Conservation (phyloP, 2,797 vertebrate species). For the Oryzias dopingdopingensis region DNA sequence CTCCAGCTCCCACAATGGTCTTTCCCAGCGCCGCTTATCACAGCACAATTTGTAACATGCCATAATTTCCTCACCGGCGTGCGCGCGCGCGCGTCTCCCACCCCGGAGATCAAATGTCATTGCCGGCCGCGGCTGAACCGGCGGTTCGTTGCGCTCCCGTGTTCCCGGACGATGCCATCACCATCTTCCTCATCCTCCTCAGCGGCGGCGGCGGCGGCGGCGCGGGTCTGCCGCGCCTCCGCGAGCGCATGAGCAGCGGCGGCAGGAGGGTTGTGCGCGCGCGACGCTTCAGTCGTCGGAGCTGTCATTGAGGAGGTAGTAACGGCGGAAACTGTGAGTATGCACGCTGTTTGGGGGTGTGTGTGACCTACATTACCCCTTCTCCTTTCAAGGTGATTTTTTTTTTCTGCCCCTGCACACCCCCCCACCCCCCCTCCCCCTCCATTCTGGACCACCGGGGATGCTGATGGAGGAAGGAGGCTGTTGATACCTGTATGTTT, state of each 20-base stretch:
- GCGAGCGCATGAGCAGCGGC: slow-evolving; percentile 45
- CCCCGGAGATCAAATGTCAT: slow-evolving; percentile 73
- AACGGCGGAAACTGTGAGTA: slow-evolving; percentile 68
- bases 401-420: slow-evolving; percentile 28
- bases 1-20: slow-evolving; percentile 83
- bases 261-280: too few species aligned
- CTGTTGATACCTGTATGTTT: slow-evolving; percentile 6
- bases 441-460: slow-evolving; percentile 47
- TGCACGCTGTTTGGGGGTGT: slow-evolving; percentile 49
- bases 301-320: slow-evolving; percentile 81
- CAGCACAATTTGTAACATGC: slow-evolving; percentile 92
- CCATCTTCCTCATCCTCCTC: too few species aligned
- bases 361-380: slow-evolving; percentile 61
- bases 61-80: slow-evolving; percentile 87
- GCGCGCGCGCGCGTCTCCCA: slow-evolving; percentile 32
- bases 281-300: slow-evolving; percentile 78
- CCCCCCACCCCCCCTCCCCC: slow-evolving; percentile 48
- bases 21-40: slow-evolving; percentile 89
- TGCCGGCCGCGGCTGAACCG: slow-evolving; percentile 53
- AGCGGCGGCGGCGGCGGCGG: slow-evolving; percentile 24
- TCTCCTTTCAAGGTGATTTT: slow-evolving; percentile 74
- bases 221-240: slow-evolving; percentile 59
- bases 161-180: slow-evolving; percentile 59
- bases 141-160: slow-evolving; percentile 12
- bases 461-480: slow-evolving; percentile 24